Evolutionary conservation across 1,140 invertebrate genomes (phyloP).

Genomic region (Lethrus apterus): DNA sequence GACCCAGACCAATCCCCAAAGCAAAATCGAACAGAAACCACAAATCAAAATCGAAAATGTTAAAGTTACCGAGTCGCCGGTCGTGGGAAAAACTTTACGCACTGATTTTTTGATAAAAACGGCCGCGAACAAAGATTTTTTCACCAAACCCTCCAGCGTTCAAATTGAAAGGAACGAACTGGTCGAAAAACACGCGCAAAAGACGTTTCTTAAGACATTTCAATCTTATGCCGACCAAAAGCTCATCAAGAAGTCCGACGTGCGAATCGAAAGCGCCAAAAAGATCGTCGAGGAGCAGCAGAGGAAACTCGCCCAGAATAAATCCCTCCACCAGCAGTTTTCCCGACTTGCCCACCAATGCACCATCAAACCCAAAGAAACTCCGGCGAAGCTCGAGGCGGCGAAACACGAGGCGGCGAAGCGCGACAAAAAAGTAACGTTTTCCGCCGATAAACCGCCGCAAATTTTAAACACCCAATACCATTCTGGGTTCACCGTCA

Average conservation of each 20-base stretch:
- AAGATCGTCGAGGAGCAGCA: slow-evolving; percentile 20
- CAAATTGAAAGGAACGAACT: slow-evolving; percentile 23
- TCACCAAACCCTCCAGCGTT: slow-evolving; percentile 17
- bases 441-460: slow-evolving; percentile 22
- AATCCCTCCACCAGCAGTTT: slow-evolving; percentile 31
- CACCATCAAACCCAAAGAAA: slow-evolving; percentile 27
- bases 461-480: slow-evolving; percentile 30
- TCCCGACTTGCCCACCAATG: slow-evolving; percentile 31
- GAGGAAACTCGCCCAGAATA: slow-evolving; percentile 10
- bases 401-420: slow-evolving; percentile 7
- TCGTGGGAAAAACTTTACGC: slow-evolving; percentile 17
- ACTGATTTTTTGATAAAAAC: slow-evolving; percentile 23
- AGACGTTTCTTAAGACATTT: slow-evolving; percentile 36
- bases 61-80: background rate
- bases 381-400: background rate
- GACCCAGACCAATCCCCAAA: background rate
- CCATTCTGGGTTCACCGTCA: slow-evolving; percentile 37
- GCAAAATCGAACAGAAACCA: slow-evolving; percentile 3
- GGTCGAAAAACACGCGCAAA: slow-evolving; percentile 20
- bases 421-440: slow-evolving; percentile 20
- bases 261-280: slow-evolving; percentile 18
- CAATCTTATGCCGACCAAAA: slow-evolving; percentile 29
- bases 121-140: slow-evolving; percentile 22
- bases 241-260: slow-evolving; percentile 21
- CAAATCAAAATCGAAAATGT: slow-evolving; percentile 8